Base-by-base conservation (phyloP, 2,888 invertebrate genomes). In the Drosophila anceps region DNA sequence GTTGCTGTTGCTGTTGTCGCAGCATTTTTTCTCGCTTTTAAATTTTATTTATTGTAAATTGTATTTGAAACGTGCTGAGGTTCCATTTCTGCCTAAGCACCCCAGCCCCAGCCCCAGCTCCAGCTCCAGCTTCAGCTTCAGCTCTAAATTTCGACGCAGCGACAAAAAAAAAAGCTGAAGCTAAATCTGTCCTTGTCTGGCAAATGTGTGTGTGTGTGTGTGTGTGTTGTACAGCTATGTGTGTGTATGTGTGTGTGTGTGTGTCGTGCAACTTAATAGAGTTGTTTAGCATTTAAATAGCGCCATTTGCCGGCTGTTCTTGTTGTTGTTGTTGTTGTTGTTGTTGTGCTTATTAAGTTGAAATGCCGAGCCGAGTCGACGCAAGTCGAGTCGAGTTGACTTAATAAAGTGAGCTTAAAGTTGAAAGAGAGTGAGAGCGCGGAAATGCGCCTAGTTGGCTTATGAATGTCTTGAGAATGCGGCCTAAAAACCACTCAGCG, bases 21-120 rank as follows among this genome's bases (percentile, higher is more conserved):
- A 74, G 79, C 73, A 68, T 88, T 82, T 80, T 73, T 73, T 75
- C 74, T 75, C 74, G 88, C 84, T 85, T 88, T 87, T 89, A 85
- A 85, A 86, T 90, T 86, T 90, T 86, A 86, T 86, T 86, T 86
- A 86, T 90, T 86, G 88, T 88, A 90, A 86, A 86, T 86, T 86
- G 90, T 90, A 86, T 86, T 88, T 85, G 86, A 88, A 85, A 88
- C 85, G 88, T 87, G 84, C 85, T 85, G 88, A 89, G 83, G 88
- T 88, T 85, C 90, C 73, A 71, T 81, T 84, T 78, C 73, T 58
- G 62, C 67, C 61, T 54, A 41, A 43, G 53, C 24, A 15, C 24
- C 44, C 31, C 48, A 15, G 1, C 46, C 2, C 18, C 31, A n/a
- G 15, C 20, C 1, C 6, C 63, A 18, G 5, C 44, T 2, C 29